Base-by-base conservation (phyloP, 37 sponge, comb jelly and placozoan species). In the Beroe ovata region DNA sequence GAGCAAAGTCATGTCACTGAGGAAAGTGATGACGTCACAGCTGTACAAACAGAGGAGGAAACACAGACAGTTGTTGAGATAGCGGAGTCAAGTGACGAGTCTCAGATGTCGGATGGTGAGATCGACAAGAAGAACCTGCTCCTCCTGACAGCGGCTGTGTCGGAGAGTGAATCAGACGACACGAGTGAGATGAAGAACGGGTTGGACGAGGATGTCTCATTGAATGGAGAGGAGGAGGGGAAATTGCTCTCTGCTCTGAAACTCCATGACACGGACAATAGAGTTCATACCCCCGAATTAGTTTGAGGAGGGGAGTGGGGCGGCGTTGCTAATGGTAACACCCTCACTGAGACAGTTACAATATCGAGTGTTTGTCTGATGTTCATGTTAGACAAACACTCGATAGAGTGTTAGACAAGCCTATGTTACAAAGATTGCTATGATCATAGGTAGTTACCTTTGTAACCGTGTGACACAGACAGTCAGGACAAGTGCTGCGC, bases 91-190 rank as follows among this genome's bases (percentile, higher is more conserved):
- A 66, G 69, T 37, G 69, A 66, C 16, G 69, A 47, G 54, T 47
- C 54, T 6, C 54, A 47, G 11, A 47, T 66, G 1, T 66, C 69
- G 3, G 69, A 66, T 8, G 69, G 69, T 33, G 69, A 66, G 36
- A 66, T 66, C 8, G 63, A 61, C 6, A 20, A 20, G 28, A 25
- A 26, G 28, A 61, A 61, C 23, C 28, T 26, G 26, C 22, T 61
- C 26, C 69, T 66, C 4, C 25, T 66, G 19, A 29, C 69, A 4
- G 36, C 18, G 16, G 16, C 25, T 30, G 19, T 66, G 1, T 66
- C 69, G 2, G 69, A 66, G 35, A 29, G 36, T 8, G 69, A 66
- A 18, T 66, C 69, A 1, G 69, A 47, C 6, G 54, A 47, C 54
- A 47, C 54, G 11, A 47, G 54, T 47, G 54, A 47, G 54, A 47